phyloP scores from a whole-genome alignment of 2,888 invertebrate genomes.

The Xanthostigma xanthostigma region DNA sequence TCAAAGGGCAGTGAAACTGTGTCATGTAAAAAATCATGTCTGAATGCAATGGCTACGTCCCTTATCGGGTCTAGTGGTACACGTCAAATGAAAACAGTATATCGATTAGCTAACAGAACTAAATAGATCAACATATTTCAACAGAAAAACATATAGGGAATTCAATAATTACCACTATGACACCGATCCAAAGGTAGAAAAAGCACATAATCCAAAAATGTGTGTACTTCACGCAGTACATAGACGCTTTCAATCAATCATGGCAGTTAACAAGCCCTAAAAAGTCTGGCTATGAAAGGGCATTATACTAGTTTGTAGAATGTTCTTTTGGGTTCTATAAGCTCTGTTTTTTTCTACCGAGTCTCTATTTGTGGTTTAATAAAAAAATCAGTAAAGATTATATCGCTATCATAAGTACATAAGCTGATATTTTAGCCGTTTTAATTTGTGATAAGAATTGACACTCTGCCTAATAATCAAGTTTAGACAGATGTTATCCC shows the following conservation, averaged over 20 bases:
- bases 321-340: no score
- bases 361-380: no score
- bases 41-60: neutral
- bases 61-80: slow-evolving; percentile 14
- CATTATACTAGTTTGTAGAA: no score
- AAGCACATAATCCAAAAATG: slow-evolving; percentile 26
- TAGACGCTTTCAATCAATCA: slow-evolving; percentile 32
- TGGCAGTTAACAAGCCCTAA: slow-evolving; percentile 21
- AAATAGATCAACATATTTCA: slow-evolving; percentile 13
- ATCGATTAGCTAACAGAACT: slow-evolving; percentile 19
- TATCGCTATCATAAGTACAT: no score
- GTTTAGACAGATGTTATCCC: no score
- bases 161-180: slow-evolving; percentile 23
- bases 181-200: slow-evolving; percentile 20
- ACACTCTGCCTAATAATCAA: no score
- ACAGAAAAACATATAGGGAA: slow-evolving; percentile 14
- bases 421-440: no score
- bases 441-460: no score
- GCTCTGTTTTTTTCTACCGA: no score
- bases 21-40: neutral
- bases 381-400: no score
- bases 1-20: no score
- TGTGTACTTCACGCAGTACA: slow-evolving; percentile 20
- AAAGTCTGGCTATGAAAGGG: no score
- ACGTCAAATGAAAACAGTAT: slow-evolving; percentile 20